Base-by-base conservation (phyloP, 2,888 invertebrate species). In the Machimus atricapillus region DNA sequence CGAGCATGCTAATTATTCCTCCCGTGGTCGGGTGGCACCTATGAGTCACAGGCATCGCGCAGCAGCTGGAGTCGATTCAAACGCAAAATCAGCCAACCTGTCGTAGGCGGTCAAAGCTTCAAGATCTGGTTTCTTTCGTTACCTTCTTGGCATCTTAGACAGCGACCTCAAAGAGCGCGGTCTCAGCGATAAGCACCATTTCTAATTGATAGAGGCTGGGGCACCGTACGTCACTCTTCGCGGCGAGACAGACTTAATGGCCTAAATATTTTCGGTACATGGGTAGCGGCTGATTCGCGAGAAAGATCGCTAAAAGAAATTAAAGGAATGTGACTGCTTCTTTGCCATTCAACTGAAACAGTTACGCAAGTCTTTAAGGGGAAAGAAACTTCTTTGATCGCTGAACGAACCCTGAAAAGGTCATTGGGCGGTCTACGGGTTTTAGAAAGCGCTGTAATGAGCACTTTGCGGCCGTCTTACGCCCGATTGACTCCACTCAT, bases 1-100 rank as follows among this genome's bases (percentile, higher is more conserved):
- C n/a, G 78, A 78, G 76, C 23, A 78, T 46, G 78, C 78, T 78
- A 78, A 78, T 78, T 78, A 78, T 37, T 40, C 12, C 78, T n/a
- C 14, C 78, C 43, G 78, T 40, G 37, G 23, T 23, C 66, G 66
- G 66, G 78, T 43, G 46, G 43, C 78, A 40, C 43, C 78, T 40
- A 43, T 78, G 78, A 78, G 78, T 78, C 78, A 78, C 43, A 16
- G 19, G 27, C 23, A 66, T 12, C 66, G 4, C 12, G 2, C 23
- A 27, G 66, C 66, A 66, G 66, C 66, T 66, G 66, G 66, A 66
- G 66, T 66, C 66, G 4, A 66, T 27, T 66, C 66, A 8, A 27
- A 0, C n/a, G 31, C 31, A n/a, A n/a, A 77, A 43, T 43, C 8
- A 14, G 14, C 16, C 43, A 78, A n/a, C 37, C 78, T 12, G 78